Conservation (phyloP, 1,140 invertebrate genomes). For the Tetramorium simillimum region DNA sequence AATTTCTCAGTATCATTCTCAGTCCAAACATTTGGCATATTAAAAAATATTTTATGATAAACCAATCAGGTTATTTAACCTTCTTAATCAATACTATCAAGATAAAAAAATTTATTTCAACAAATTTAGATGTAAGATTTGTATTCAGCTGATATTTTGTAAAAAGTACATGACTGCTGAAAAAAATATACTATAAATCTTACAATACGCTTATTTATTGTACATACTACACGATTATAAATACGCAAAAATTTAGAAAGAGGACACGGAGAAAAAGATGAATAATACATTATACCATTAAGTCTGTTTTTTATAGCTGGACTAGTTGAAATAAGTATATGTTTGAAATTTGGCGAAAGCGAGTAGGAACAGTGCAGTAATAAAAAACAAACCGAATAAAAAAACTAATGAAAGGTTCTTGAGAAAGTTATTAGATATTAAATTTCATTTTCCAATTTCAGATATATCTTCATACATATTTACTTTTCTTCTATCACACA, state of each 20-base stretch:
- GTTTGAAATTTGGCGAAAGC: too few relatives aligned
- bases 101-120: conserved; percentile 9
- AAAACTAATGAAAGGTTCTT: conserved; percentile 43
- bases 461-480: conserved; percentile 31
- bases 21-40: conserved; percentile 75
- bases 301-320: background rate
- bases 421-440: background rate
- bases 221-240: conserved; percentile 29
- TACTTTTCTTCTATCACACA: conserved; percentile 4
- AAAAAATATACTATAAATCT: conserved; percentile 16
- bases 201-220: conserved; percentile 41
- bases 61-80: conserved; percentile 64
- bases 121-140: background rate
- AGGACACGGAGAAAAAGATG: conserved; percentile 42
- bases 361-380: too few relatives aligned
- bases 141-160: background rate
- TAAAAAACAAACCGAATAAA: background rate
- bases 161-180: background rate
- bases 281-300: conserved; percentile 33
- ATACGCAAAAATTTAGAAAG: conserved; percentile 53
- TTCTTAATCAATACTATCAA: background rate
- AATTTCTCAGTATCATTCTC: conserved; percentile 74
- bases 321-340: too few relatives aligned
- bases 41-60: conserved; percentile 50
- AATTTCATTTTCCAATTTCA: conserved; percentile 16